Conservation (phyloP, 1,140 invertebrate genomes). For the Apis dorsata region DNA sequence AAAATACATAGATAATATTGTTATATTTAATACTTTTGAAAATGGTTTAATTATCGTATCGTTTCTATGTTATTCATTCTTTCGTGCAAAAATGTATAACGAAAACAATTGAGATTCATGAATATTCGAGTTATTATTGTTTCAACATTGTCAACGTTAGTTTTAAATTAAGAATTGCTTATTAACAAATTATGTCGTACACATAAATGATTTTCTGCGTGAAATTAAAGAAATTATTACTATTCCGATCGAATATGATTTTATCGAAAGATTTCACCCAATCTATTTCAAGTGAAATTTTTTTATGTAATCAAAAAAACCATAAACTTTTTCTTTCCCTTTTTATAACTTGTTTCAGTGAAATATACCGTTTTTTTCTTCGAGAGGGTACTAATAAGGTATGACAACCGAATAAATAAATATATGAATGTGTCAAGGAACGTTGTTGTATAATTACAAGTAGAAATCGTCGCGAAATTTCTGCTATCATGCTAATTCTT, state of each 20-base stretch:
- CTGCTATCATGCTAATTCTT: not conserved
- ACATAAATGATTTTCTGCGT: not conserved
- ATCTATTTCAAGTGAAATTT: constrained; percentile 32
- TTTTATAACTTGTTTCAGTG: not conserved
- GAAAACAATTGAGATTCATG: not conserved
- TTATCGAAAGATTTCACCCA: not conserved
- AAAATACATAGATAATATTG: not conserved
- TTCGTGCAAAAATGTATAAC: constrained; percentile 1
- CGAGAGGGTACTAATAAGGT: not conserved
- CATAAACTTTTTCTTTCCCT: constrained; percentile 14
- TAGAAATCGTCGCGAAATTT: not conserved
- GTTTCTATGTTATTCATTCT: not conserved
- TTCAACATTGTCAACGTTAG: not conserved
- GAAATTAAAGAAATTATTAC: too few species aligned
- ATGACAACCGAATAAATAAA: not conserved
- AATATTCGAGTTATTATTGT: not conserved
- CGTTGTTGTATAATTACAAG: constrained; percentile 8
- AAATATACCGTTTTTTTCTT: not conserved
- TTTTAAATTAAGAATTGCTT: not conserved
- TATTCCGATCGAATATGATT: not conserved
- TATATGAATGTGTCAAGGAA: not conserved
- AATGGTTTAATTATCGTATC: not conserved
- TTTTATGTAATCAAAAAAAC: constrained; percentile 20
- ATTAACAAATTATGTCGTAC: not conserved
- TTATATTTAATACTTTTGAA: not conserved